A percentile compares a stretch with the other conserved stretches of the same genome.
phyloP scores from a whole-genome alignment of 2,113 vertebrate species.

The Eolophus roseicapilla region DNA sequence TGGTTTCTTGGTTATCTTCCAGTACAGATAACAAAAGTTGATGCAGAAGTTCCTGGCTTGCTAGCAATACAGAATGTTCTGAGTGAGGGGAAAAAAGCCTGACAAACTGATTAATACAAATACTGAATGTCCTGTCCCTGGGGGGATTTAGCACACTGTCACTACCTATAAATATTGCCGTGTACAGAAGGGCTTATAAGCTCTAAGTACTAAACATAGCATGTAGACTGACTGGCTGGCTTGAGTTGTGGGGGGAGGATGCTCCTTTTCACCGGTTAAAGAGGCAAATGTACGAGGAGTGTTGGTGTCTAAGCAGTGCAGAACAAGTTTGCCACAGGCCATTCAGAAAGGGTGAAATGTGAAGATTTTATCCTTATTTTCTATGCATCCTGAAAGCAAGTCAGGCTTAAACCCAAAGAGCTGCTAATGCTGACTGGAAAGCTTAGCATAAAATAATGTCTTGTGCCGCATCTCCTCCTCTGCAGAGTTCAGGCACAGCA shows the following conservation, averaged over 20 bases:
- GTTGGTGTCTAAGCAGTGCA: not conserved
- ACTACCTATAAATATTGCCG: conserved; percentile 54
- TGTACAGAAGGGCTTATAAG: conserved; percentile 39
- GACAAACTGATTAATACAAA: conserved; percentile 28
- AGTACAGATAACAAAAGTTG: not conserved
- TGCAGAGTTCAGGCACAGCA: not conserved
- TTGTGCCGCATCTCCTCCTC: not conserved
- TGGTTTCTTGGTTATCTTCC: not conserved
- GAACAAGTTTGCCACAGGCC: not conserved
- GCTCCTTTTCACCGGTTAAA: not conserved
- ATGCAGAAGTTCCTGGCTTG: not conserved
- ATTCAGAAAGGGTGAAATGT: not conserved
- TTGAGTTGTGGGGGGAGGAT: not conserved
- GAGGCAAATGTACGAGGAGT: not conserved
- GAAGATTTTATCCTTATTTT: not conserved
- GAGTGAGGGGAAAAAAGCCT: not conserved
- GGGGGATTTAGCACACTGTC: conserved; percentile 34
- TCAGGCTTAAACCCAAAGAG: not conserved
- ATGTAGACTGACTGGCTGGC: not conserved
- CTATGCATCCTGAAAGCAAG: not conserved
- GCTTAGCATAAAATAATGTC: not conserved
- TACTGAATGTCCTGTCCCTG: conserved; percentile 22
- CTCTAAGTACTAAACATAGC: conserved; percentile 48
- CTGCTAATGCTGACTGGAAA: not conserved
- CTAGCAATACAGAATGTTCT: not conserved